Evolutionary conservation across 2,113 vertebrate genomes (phyloP).

Genomic region (Podarcis muralis): DNA sequence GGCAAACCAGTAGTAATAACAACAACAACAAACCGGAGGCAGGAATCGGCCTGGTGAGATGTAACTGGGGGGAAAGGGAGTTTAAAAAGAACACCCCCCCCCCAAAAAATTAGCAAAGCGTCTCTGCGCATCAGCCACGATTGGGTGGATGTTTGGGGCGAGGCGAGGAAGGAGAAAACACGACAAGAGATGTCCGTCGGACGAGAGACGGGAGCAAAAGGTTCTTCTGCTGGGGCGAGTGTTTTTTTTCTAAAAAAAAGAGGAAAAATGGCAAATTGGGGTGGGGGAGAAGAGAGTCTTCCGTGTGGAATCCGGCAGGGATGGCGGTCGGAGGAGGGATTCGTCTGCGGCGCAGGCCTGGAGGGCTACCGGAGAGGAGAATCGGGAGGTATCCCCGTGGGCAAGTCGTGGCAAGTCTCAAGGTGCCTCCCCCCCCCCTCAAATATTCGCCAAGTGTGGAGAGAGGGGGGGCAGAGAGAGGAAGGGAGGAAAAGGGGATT

Average conservation of each 20-base stretch:
- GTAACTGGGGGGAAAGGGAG: too few species aligned
- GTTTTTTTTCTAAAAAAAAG: neutral
- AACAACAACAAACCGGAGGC: slow-evolving; percentile 32
- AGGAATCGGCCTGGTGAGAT: neutral
- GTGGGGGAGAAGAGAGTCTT: neutral
- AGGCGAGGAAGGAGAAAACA: neutral
- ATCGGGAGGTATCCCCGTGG: slow-evolving; percentile 70
- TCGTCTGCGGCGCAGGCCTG: too few species aligned
- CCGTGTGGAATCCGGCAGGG: slow-evolving; percentile 46
- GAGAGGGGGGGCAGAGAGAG: neutral
- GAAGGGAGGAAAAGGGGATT: slow-evolving; percentile 67
- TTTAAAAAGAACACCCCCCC: neutral
- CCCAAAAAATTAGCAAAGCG: slow-evolving; percentile 4
- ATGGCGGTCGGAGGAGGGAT: neutral
- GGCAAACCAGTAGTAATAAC: slow-evolving; percentile 50
- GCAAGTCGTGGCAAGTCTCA: slow-evolving; percentile 87
- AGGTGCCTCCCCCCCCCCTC: slow-evolving; percentile 83
- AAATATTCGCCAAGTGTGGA: slow-evolving; percentile 73
- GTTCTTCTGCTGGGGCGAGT: neutral
- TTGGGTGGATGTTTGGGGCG: neutral
- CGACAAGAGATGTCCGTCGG: neutral
- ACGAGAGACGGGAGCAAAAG: slow-evolving; percentile 15
- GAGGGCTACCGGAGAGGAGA: too few species aligned
- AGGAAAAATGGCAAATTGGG: neutral
- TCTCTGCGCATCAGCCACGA: slow-evolving; percentile 51